Evolutionary conservation across 2,113 vertebrate species (phyloP).

Genomic region (Takifugu bimaculatus): DNA sequence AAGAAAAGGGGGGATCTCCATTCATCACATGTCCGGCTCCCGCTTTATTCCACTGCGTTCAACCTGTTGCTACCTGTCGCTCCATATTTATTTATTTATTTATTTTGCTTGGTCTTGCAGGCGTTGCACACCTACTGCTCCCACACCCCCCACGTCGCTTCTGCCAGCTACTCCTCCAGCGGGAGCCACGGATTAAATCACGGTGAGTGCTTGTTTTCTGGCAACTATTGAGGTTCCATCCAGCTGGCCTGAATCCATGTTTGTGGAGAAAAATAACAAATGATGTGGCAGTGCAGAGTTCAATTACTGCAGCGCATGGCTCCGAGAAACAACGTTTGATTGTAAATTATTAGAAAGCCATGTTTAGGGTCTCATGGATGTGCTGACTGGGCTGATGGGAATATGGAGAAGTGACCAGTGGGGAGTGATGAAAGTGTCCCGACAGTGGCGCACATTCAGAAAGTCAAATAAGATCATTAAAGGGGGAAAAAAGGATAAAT

Average conservation of each 20-base stretch:
- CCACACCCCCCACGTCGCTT: conserved; percentile 73
- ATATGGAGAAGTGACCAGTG: background rate
- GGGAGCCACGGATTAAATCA: conserved; percentile 79
- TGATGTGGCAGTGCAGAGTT: background rate
- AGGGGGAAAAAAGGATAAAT: background rate
- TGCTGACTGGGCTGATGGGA: conserved; percentile 1
- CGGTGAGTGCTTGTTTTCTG: conserved; percentile 75
- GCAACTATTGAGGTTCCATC: conserved; percentile 25
- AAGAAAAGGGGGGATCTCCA: conserved; percentile 13
- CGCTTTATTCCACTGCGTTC: conserved; percentile 5
- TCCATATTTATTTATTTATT: conserved; percentile 12
- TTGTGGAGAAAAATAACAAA: background rate
- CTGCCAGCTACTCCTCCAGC: conserved; percentile 71
- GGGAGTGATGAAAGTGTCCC: conserved; percentile 55
- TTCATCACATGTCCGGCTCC: conserved; percentile 16
- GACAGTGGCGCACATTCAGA: background rate
- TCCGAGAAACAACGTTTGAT: background rate
- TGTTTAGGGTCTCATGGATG: background rate
- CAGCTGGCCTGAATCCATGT: conserved; percentile 33
- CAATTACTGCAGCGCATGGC: background rate
- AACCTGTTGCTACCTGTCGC: conserved; percentile 64
- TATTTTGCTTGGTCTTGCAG: conserved; percentile 69
- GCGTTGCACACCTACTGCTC: conserved; percentile 86
- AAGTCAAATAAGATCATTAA: background rate
- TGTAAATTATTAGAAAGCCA: accelerated